Base-by-base conservation (phyloP, 2,113 vertebrate species). In the Ginglymostoma cirratum region DNA sequence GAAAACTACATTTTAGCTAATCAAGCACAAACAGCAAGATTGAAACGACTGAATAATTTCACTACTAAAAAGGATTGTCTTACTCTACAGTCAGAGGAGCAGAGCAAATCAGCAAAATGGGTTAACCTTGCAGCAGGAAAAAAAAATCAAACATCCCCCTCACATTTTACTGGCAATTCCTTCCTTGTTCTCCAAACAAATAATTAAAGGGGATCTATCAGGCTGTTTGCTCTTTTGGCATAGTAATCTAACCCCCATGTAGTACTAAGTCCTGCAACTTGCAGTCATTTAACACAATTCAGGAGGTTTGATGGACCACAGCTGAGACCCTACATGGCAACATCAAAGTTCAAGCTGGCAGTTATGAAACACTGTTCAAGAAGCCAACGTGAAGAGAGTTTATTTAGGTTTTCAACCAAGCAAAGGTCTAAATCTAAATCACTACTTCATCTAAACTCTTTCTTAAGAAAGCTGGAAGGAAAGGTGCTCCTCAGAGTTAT, bases 321-420 rank as follows among this genome's bases (percentile, higher is more conserved):
- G 17, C 21, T 2, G 38, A 45, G 38, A 15, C 17, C 38, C 38
- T 45, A 17, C 38, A 5, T 38, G 42, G 42, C 19, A 83, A 42
- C 38, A 45, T 83, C 15, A 83, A 21, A 4, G 5, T 45, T 83
- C 38, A 42, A 83, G n/a, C 14, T 14, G n/a, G n/a, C n/a, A 38
- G 80, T 83, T 83, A 83, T 83, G 4, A 83, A 83, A 83, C 38
- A 83, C 21, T 38, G 48, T 48, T 2, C 48, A 48, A 48, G 48
- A 48, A 48, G 1, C 48, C 70, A 72, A 72, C 5, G 24, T 27
- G 72, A 76, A 83, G 14, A 38, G 0, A 83, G 17, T 83, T 5
- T 83, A 38, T 23, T 45, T n/a, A 2, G 98, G 98, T 96, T 99
- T 99, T 99, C 96, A 96, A 96, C 1, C 38, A 95, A 96, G 15